Evolutionary conservation across 30 jellyfish, hydroid and myxozoan species (phyloP).

Genomic region (Aurelia sp.): DNA sequence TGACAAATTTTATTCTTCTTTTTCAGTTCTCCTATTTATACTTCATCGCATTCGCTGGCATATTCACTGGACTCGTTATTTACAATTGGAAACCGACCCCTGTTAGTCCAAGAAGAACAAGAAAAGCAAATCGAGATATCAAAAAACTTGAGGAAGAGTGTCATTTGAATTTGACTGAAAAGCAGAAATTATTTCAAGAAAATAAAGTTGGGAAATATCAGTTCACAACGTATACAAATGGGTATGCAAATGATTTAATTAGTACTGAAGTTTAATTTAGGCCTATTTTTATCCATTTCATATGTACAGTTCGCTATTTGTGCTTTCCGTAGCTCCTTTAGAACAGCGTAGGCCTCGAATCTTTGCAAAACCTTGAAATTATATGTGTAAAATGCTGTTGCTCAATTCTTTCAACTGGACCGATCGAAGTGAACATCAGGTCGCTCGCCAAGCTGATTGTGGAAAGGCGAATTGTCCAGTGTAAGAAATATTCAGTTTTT

Average conservation of each 20-base stretch:
- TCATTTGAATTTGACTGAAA: slow-evolving; percentile 7
- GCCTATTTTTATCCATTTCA: not conserved
- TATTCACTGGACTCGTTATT: slow-evolving; percentile 76
- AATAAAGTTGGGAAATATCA: slow-evolving; percentile 28
- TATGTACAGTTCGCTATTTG: too few relatives aligned
- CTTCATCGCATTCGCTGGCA: slow-evolving; percentile 95
- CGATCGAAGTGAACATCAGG: too few relatives aligned
- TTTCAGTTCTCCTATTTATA: slow-evolving; percentile 91
- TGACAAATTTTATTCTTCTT: not conserved
- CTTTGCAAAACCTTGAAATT: too few relatives aligned
- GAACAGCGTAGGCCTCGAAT: too few relatives aligned
- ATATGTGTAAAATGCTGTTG: too few relatives aligned
- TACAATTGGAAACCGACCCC: slow-evolving; percentile 95
- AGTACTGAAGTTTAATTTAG: slow-evolving; percentile 41
- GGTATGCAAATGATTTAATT: slow-evolving; percentile 6
- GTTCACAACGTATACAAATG: slow-evolving; percentile 6
- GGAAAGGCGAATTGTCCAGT: too few relatives aligned
- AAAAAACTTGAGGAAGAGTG: slow-evolving; percentile 14
- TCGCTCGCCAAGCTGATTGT: too few relatives aligned
- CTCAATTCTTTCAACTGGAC: too few relatives aligned
- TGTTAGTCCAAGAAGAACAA: slow-evolving; percentile 73
- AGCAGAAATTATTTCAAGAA: slow-evolving; percentile 22
- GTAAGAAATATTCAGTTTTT: too few relatives aligned
- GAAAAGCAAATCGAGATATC: slow-evolving; percentile 44
- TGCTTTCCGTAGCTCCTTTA: too few relatives aligned